phyloP scores from a whole-genome alignment of 2,888 invertebrate species.

The Brachynemurus nebulosus region DNA sequence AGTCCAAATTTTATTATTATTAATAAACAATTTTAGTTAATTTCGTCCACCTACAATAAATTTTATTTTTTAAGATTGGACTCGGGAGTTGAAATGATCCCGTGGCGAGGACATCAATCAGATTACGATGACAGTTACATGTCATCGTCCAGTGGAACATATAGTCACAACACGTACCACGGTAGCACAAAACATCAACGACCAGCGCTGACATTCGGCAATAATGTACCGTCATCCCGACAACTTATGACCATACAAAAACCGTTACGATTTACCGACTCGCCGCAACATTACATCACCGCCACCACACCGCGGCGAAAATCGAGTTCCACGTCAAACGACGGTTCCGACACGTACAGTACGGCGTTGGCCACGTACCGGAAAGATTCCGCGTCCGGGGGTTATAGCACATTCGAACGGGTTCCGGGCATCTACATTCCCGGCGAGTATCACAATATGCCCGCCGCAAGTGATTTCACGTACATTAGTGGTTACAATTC shows the following conservation, averaged over 20 bases:
- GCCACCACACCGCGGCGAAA: conserved; percentile 51
- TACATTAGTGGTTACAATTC: not conserved
- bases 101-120: conserved; percentile 16
- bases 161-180: conserved; percentile 81
- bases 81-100: conserved; percentile 3
- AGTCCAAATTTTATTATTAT: too few species aligned
- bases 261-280: conserved; percentile 60
- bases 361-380: conserved; percentile 29
- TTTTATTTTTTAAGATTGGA: too few species aligned
- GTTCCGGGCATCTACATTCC: conserved; percentile 33
- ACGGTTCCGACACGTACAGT: conserved; percentile 43
- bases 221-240: conserved; percentile 37
- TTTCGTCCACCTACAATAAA: too few species aligned
- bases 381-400: conserved; percentile 30
- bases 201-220: conserved; percentile 32
- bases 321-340: conserved; percentile 55
- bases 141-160: conserved; percentile 42
- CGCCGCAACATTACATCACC: conserved; percentile 52
- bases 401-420: conserved; percentile 32
- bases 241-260: conserved; percentile 38
- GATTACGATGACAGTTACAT: conserved; percentile 45
- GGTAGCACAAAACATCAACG: conserved; percentile 67
- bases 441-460: conserved; percentile 26
- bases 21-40: too few species aligned
- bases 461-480: conserved; percentile 6